Evolutionary conservation across 1,140 invertebrate species (phyloP).

Genomic region (Ceratosolen solmsi): DNA sequence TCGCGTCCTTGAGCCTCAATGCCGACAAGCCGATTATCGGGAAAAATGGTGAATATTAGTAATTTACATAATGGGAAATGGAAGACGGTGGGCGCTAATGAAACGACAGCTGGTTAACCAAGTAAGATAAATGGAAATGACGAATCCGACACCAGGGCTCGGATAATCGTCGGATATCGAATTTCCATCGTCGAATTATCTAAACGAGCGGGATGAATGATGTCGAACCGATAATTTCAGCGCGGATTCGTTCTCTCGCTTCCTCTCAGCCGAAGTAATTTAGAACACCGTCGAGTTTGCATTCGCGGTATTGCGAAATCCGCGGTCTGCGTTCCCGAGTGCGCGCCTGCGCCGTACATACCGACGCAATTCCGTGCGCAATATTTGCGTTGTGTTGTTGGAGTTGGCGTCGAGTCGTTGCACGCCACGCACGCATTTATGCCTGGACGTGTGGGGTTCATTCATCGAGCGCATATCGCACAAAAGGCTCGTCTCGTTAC

Average conservation of each 20-base stretch:
- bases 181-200: not conserved
- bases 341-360: not conserved
- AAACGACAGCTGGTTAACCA: not conserved
- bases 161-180: not conserved
- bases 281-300: not conserved
- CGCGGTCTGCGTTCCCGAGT: not conserved
- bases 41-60: not conserved
- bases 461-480: constrained; percentile 2
- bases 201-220: not conserved
- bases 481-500: constrained; percentile 34
- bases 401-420: not conserved
- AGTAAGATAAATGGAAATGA: not conserved
- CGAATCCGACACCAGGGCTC: not conserved
- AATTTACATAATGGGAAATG: not conserved
- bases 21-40: not conserved
- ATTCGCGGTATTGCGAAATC: constrained; percentile 3
- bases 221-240: not conserved
- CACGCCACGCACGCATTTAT: not conserved
- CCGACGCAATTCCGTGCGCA: not conserved
- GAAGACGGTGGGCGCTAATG: not conserved
- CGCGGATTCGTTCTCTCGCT: not conserved
- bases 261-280: not conserved
- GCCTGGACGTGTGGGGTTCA: not conserved
- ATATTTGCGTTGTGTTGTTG: not conserved
- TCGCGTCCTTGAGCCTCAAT: not conserved